Evolutionary conservation across 2,113 vertebrate genomes (phyloP), one percentile per base, ranked within the genome.

Genomic region (Sclerurus mexicanus): DNA sequence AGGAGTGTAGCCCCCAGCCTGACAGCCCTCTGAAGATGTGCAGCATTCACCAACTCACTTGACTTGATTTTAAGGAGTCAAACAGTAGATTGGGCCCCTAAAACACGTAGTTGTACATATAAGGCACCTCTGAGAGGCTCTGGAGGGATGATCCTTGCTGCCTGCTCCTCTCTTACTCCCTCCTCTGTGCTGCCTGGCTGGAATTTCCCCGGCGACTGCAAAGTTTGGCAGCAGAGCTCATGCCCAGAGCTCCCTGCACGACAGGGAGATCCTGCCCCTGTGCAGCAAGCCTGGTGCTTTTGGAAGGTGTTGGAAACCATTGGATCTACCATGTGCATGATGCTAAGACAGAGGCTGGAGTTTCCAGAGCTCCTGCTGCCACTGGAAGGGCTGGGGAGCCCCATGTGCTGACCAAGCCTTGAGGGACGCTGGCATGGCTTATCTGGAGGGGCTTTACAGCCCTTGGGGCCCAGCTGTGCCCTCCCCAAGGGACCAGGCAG

Each of bases 331-430:
- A 1, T 2, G 35, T 21, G 35, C 73, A 44, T 0, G 0, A 40
- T 47, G 66, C 77, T 64, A 39, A 13, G 60, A 81, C 59, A 49
- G 1, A 85, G 44, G 30, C 47, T 71, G 95, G 87, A 75, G 24
- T 89, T 94, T 95, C 78, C 90, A 94, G 78, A n/a, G n/a, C 66
- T 89, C 27, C 52, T 31, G 52, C 53, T 64, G 55, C 59, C 18
- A 5, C 78, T 10, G 4, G 23, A 79, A 87, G 40, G 16, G 76
- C 59, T 35, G 35, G 5, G 9, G 37, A 31, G n/a, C 77, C n/a
- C 89, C 59, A 42, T 1, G 15, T 0, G 1, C 40, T n/a, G 35
- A 44, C 14, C 58, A 40, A 62, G 21, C 50, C 62, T 44, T 40
- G 25, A 30, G 53, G 20, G 55, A 49, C 12, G 10, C 44, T 68